Percentiles rank a stretch among this genome's conserved stretches.
Evolutionary conservation across 2,888 invertebrate genomes (phyloP).

Genomic region (Eubasilissa splendida): DNA sequence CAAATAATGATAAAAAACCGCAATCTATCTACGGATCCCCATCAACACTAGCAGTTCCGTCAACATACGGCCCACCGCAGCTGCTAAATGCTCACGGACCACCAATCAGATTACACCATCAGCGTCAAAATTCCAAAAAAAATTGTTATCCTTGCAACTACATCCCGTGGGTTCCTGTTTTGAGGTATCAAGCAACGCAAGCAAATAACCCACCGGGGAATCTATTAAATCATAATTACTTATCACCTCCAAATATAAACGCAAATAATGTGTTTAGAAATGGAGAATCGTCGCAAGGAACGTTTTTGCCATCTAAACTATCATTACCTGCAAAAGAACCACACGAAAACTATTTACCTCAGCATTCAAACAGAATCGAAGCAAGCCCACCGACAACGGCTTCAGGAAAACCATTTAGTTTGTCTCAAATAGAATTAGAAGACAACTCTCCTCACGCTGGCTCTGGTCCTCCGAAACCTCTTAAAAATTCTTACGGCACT

Average conservation of each 20-base stretch:
- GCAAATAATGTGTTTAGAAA: not conserved
- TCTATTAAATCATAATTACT: constrained; percentile 61
- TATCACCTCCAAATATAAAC: not conserved
- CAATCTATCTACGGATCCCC: constrained; percentile 56
- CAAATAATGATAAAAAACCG: constrained; percentile 60
- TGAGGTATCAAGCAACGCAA: constrained; percentile 67
- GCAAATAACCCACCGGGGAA: constrained; percentile 51
- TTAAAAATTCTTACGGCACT: constrained; percentile 58
- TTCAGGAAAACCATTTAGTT: constrained; percentile 58
- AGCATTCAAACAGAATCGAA: constrained; percentile 40
- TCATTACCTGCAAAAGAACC: constrained; percentile 36
- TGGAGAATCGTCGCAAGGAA: constrained; percentile 4
- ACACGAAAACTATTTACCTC: constrained; percentile 43
- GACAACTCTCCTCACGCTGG: constrained; percentile 41
- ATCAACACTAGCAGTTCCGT: constrained; percentile 43
- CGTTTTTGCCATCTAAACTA: constrained; percentile 45
- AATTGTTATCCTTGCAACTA: constrained; percentile 85
- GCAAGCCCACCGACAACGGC: constrained; percentile 47
- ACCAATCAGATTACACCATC: constrained; percentile 52
- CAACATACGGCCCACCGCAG: constrained; percentile 43
- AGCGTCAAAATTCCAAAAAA: constrained; percentile 36
- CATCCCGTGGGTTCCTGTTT: constrained; percentile 87
- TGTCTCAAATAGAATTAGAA: constrained; percentile 44
- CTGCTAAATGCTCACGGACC: constrained; percentile 59
- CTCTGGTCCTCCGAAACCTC: constrained; percentile 58